Evolutionary conservation across 2,797 vertebrate species (phyloP).

Genomic region (Esox lucius): DNA sequence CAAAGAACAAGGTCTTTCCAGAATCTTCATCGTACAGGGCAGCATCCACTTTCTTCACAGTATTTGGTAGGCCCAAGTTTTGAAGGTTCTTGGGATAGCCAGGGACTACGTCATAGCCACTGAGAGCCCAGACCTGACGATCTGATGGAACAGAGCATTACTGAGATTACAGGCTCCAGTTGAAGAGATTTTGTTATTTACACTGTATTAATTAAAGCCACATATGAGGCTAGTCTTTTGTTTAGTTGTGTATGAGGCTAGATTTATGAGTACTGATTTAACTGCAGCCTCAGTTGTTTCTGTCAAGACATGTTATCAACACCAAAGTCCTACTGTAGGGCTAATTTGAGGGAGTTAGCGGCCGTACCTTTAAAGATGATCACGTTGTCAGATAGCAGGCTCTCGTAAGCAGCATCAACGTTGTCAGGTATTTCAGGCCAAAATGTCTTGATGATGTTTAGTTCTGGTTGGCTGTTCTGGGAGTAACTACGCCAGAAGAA

Average conservation of each 20-base stretch:
- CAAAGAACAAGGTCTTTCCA: slow-evolving; percentile 82
- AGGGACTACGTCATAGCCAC: slow-evolving; percentile 57
- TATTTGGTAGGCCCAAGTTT: slow-evolving; percentile 73
- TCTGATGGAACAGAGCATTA: slow-evolving; percentile 39
- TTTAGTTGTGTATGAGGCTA: no score
- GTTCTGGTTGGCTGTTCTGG: slow-evolving; percentile 60
- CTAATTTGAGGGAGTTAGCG: background rate
- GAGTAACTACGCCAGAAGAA: slow-evolving; percentile 79
- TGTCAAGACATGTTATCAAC: background rate
- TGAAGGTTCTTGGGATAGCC: slow-evolving; percentile 78
- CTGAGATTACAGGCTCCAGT: slow-evolving; percentile 1
- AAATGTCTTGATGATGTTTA: slow-evolving; percentile 75
- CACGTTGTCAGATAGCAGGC: slow-evolving; percentile 64
- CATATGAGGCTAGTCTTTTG: background rate
- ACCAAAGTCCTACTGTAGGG: background rate
- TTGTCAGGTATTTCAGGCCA: slow-evolving; percentile 78
- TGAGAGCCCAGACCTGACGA: slow-evolving; percentile 74
- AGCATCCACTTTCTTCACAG: slow-evolving; percentile 76
- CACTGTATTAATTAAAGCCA: background rate
- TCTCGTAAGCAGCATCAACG: slow-evolving; percentile 86
- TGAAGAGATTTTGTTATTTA: background rate
- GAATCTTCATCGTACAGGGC: slow-evolving; percentile 70
- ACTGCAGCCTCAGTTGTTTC: background rate
- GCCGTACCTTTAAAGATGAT: slow-evolving; percentile 82
- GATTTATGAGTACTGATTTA: background rate